Evolutionary conservation across 2,888 invertebrate species (phyloP).

Genomic region (Ephialtes manifestator): DNA sequence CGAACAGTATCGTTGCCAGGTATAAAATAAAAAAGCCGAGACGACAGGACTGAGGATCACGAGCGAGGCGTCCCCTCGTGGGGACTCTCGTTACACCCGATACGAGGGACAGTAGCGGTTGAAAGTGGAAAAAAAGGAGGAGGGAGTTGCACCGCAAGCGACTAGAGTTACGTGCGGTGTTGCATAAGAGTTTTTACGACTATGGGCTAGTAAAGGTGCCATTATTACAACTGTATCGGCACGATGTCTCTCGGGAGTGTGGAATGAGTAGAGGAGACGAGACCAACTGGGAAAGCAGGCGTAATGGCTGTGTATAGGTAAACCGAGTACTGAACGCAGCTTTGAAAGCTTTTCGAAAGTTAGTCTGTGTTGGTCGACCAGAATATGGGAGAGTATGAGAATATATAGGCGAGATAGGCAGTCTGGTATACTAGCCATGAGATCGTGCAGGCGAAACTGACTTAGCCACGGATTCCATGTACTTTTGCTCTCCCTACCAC

Average conservation of each 20-base stretch:
- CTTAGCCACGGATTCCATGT: conserved; percentile 55
- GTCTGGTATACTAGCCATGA: not conserved
- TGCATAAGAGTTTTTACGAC: conserved; percentile 44
- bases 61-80: not conserved
- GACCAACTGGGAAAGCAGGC: not conserved
- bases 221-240: conserved; percentile 38
- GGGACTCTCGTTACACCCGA: conserved; percentile 10
- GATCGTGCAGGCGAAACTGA: conserved; percentile 53
- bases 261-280: conserved; percentile 16
- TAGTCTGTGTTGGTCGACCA: conserved; percentile 23
- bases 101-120: conserved; percentile 3
- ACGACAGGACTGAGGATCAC: not conserved
- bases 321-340: conserved; percentile 41
- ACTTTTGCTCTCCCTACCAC: conserved; percentile 41
- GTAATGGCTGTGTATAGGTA: conserved; percentile 64
- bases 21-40: conserved; percentile 8
- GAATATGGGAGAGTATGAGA: not conserved
- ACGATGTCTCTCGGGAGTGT: conserved; percentile 22
- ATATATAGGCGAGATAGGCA: conserved; percentile 23
- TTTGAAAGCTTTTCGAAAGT: conserved; percentile 75
- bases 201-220: conserved; percentile 40
- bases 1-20: not conserved
- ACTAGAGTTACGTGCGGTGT: conserved; percentile 1
- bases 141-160: not conserved
- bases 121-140: conserved; percentile 7